Percentiles rank a stretch among this genome's conserved stretches.
phyloP scores from a whole-genome alignment of 2,113 vertebrate genomes.

The Boulengeromyrus knoepffleri region DNA sequence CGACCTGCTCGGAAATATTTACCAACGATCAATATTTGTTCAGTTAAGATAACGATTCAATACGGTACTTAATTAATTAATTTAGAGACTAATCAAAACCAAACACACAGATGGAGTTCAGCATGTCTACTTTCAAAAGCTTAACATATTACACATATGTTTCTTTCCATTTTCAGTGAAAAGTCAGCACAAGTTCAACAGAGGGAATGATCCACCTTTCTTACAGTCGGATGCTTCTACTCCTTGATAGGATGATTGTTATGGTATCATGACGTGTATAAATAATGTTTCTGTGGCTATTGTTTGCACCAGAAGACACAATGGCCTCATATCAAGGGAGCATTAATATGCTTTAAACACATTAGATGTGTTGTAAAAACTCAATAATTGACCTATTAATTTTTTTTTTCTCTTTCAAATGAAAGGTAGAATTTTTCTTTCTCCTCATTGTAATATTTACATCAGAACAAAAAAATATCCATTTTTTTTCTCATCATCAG shows the following conservation, averaged over 20 bases:
- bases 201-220: constrained; percentile 41
- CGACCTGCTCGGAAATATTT: not conserved
- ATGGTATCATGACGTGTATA: constrained; percentile 61
- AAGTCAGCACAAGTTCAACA: constrained; percentile 40
- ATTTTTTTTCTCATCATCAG: constrained; percentile 31
- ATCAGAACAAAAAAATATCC: constrained; percentile 37
- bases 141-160: not conserved
- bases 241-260: constrained; percentile 52
- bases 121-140: not conserved
- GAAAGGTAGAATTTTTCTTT: constrained; percentile 14
- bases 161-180: not conserved
- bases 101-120: not conserved
- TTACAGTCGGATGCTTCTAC: constrained; percentile 39
- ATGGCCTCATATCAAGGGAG: constrained; percentile 57
- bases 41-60: not conserved
- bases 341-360: constrained; percentile 55
- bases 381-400: constrained; percentile 55
- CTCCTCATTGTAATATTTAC: constrained; percentile 25
- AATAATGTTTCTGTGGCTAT: constrained; percentile 58
- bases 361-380: constrained; percentile 50
- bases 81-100: not conserved
- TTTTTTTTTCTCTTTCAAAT: constrained; percentile 57
- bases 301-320: constrained; percentile 56
- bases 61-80: not conserved
- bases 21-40: not conserved